A percentile compares a stretch with the other conserved stretches of the same genome.
Evolutionary conservation across 2,888 invertebrate genomes (phyloP).

Genomic region (Xestia ashworthii): DNA sequence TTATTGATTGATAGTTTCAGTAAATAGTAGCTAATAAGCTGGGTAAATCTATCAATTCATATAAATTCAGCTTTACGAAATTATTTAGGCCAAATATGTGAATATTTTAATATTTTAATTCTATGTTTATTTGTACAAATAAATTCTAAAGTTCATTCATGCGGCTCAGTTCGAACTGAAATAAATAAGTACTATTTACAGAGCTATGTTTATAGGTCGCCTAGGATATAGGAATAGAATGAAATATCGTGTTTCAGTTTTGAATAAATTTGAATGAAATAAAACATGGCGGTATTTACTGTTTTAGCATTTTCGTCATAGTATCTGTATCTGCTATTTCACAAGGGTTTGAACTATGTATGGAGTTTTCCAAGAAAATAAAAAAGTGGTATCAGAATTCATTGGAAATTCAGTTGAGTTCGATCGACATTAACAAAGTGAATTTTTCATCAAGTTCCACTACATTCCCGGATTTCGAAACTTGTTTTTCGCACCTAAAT

Average conservation of each 20-base stretch:
- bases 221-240: conserved; percentile 58
- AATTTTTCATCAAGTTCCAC: conserved; percentile 36
- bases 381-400: conserved; percentile 15
- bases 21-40: conserved; percentile 17
- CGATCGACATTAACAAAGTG: conserved; percentile 32
- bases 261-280: conserved; percentile 35
- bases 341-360: neutral
- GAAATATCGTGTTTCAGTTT: conserved; percentile 53
- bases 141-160: conserved; percentile 24
- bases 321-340: neutral
- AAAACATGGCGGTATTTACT: neutral
- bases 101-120: conserved; percentile 5
- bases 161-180: conserved; percentile 12
- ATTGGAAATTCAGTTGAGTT: conserved; percentile 18
- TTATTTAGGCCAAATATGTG: conserved; percentile 21
- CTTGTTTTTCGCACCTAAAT: conserved; percentile 43
- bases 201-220: conserved; percentile 46
- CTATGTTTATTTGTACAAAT: conserved; percentile 19
- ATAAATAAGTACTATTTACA: conserved; percentile 46
- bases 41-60: conserved; percentile 9
- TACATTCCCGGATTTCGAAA: conserved; percentile 22
- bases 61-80: neutral
- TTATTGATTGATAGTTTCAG: conserved; percentile 36
- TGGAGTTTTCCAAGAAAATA: conserved; percentile 8
- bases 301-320: neutral